Evolutionary conservation across 1,140 invertebrate genomes (phyloP), one percentile per base, ranked within the genome.

Genomic region (Bombus cullumanus): DNA sequence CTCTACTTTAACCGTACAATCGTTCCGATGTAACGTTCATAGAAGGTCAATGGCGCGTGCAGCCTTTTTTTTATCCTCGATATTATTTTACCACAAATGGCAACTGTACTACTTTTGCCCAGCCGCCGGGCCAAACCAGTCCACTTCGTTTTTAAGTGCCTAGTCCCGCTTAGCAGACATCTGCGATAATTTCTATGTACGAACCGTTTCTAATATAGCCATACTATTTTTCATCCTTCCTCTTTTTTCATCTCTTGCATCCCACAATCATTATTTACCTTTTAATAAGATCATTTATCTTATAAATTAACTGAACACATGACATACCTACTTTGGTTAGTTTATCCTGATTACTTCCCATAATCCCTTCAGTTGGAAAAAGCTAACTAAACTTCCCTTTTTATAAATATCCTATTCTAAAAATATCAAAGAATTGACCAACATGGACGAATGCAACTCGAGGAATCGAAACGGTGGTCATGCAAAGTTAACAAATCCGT

Each of bases 21-120:
- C 62, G 71, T 69, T 76, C 39, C 15, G 41, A 83, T 47, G 47
- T 73, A 57, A 68, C 71, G 43, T 90, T 76, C 73, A 92, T 91
- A 88, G 89, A 92, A 87, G 86, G 89, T 89, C 92, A 94, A 86
- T 88, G 91, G 88, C 88, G 93, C 93, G 92, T 94, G 93, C 73
- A 89, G 72, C 68, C 81, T 87, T 91, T 93, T 93, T 89, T 81
- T 79, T 73, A 47, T 85, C 81, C 85, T 81, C 78, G 86, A 87
- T 93, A 94, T 94, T 95, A 94, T 94, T 93, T 94, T 93, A 92
- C 88, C 90, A 82, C 86, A 84, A 91, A 89, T 89, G 86, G 93
- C 92, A 92, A 94, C 94, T 94, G 94, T 95, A 93, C 94, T 91
- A 93, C 92, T 95, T 93, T 86, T 88, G 81, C 81, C 73, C 85